Base-by-base conservation (phyloP, 2,888 invertebrate species). In the Drosophila pegasa region DNA sequence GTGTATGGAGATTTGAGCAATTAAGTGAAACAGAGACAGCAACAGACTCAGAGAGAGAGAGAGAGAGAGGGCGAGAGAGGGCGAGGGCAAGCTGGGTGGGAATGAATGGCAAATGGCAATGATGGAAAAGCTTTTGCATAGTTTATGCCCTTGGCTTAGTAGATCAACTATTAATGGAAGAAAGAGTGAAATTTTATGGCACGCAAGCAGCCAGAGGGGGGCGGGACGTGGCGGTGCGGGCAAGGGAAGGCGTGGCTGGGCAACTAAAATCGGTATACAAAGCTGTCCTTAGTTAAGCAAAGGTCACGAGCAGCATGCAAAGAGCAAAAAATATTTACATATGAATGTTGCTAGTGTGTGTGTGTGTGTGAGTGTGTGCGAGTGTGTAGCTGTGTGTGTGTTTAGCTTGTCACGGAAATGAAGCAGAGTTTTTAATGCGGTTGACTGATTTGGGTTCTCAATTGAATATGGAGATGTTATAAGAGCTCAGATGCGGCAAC, bases 81-180 rank as follows among this genome's bases (percentile, higher is more conserved):
- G 14, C 14, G 41, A 9, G 31, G 2, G 16, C 1, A 9, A 37
- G 7, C n/a, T n/a, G 56, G 18, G 51, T 59, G 54, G 65, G 45
- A 54, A 61, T 67, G 66, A 72, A 71, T 67, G 60, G 73, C 62
- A 68, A 81, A 82, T 68, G 71, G 64, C 70, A 70, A 82, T 85
- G 84, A 80, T 80, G 78, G 71, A 78, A 80, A 81, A 81, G 82
- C 76, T 74, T 81, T 87, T 81, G 83, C 85, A 87, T 83, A 81
- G 85, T 74, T 83, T 71, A 84, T 76, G 85, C 72, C 75, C 55
- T 59, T 66, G 85, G 87, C 81, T 82, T 84, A 87, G 85, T 70
- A 82, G 85, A 87, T 82, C 82, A 82, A 82, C 82, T 84, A 82
- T 82, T 82, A 87, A 82, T 87, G 87, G 84, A 65, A 84, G 69